Percentiles rank a stretch among this genome's conserved stretches.
Evolutionary conservation across 92 coral and sea anemone genomes (phyloP).

Genomic region (Epizoanthus rinbou): DNA sequence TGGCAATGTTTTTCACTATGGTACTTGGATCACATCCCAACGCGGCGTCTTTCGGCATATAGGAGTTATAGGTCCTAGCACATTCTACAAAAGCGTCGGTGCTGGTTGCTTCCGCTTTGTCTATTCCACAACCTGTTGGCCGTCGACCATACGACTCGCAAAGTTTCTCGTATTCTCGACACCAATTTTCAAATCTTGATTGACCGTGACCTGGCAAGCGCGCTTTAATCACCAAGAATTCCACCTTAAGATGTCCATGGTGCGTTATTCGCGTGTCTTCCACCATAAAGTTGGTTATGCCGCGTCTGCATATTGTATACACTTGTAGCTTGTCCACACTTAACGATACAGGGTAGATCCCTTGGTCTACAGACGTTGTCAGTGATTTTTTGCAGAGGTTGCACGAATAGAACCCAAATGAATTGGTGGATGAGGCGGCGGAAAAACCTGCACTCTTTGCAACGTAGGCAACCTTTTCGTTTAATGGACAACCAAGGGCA

Average conservation of each 20-base stretch:
- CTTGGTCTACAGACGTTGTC: constrained; percentile 26
- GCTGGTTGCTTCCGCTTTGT: too few relatives aligned
- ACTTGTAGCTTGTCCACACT: constrained; percentile 17
- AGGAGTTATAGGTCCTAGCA: too few relatives aligned
- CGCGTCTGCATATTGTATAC: constrained; percentile 55
- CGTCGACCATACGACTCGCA: constrained; percentile 10
- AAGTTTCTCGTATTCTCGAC: constrained; percentile 40
- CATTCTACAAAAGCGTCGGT: not conserved
- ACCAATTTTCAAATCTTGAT: constrained; percentile 43
- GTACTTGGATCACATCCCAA: not conserved
- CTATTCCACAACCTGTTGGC: constrained; percentile 17
- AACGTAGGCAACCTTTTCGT: constrained; percentile 12
- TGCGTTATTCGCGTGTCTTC: constrained; percentile 46
- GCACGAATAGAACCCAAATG: constrained; percentile 51
- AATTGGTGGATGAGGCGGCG: constrained; percentile 39
- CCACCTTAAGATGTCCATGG: not conserved
- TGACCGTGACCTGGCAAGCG: constrained; percentile 32
- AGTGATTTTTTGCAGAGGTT: constrained; percentile 38
- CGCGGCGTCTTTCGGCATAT: too few relatives aligned
- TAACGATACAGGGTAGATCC: constrained; percentile 20
- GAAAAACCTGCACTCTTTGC: constrained; percentile 54
- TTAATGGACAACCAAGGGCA: constrained; percentile 49
- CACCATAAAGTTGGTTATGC: constrained; percentile 47
- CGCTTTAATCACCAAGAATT: constrained; percentile 42
- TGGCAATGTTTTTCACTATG: not conserved